Conservation (phyloP, 2,888 invertebrate species). For the Drosophila mettleri region DNA sequence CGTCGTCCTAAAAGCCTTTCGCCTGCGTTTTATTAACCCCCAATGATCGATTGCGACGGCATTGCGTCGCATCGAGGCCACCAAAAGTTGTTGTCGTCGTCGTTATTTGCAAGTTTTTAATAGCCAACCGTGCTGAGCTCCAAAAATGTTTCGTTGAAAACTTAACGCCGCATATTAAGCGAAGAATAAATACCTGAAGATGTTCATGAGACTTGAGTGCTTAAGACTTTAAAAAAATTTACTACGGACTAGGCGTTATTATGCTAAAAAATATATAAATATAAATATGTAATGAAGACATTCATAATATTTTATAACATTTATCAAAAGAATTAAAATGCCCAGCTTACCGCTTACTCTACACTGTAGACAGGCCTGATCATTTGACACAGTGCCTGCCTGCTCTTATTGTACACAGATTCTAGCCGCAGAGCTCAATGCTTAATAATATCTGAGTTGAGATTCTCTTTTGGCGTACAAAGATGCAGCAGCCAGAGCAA, state of each 20-base stretch:
- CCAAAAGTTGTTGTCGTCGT: constrained; percentile 38
- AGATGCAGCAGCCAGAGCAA: constrained; percentile 22
- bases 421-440: constrained; percentile 7
- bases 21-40: constrained; percentile 64
- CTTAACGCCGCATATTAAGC: constrained; percentile 9
- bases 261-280: not conserved
- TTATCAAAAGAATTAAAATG: too few species aligned
- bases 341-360: not conserved
- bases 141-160: constrained; percentile 28
- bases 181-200: not conserved
- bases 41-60: constrained; percentile 63
- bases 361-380: not conserved
- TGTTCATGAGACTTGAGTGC: not conserved
- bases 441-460: constrained; percentile 35
- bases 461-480: constrained; percentile 33
- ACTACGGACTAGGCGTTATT: not conserved
- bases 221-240: not conserved
- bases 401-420: not conserved
- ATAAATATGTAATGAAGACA: too few species aligned
- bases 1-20: constrained; percentile 35
- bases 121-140: constrained; percentile 6
- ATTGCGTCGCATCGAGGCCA: constrained; percentile 39
- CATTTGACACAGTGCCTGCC: not conserved
- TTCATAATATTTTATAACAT: too few species aligned
- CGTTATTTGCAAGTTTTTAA: constrained; percentile 44